Evolutionary conservation across 2,888 invertebrate genomes (phyloP), one percentile per base, ranked within the genome.

Genomic region (Aplocera efformata): DNA sequence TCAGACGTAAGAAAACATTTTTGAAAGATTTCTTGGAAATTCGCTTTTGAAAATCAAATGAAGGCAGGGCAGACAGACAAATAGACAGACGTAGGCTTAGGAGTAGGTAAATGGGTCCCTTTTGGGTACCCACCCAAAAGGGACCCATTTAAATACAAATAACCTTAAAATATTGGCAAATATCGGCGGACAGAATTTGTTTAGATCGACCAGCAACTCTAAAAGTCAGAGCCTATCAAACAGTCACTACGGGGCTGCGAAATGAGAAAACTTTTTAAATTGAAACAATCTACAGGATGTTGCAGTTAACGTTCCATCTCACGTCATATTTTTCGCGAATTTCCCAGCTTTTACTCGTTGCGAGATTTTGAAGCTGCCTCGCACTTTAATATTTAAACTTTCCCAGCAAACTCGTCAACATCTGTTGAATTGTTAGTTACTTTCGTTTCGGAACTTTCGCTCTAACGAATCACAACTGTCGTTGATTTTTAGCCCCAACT

Each of bases 251-350:
- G 10, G 34, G 20, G 32, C 24, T 31, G 56, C 64, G 67, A 79
- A 77, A 81, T 83, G 78, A 78, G 75, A 80, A 80, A 81, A 83
- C 72, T 82, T 81, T 67, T 66, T 68, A 60, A 71, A 75, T 63
- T 67, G 63, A 71, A 74, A 73, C 72, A 73, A 69, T 70, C 50
- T 53, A 60, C 40, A 20, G 26, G 50, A 26, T 38, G 48, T 32
- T 30, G 31, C 13, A 10, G 13, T 3, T 38, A 20, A n/a, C 10
- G 21, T 10, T 10, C 9, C 21, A 21, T 10, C 37, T 32, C 34
- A 27, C 35, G 23, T 35, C 27, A 32, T 35, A 35, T 27, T 23
- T 23, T 32, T 35, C 26, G 10, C 25, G 11, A 30, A 40, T 29
- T 29, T 28, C 7, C 21, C 24, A 10, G 23, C 6, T 30, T 30